Evolutionary conservation across 2,797 vertebrate genomes (phyloP), one percentile per base, ranked within the genome.

Genomic region (Lagodon rhomboides): DNA sequence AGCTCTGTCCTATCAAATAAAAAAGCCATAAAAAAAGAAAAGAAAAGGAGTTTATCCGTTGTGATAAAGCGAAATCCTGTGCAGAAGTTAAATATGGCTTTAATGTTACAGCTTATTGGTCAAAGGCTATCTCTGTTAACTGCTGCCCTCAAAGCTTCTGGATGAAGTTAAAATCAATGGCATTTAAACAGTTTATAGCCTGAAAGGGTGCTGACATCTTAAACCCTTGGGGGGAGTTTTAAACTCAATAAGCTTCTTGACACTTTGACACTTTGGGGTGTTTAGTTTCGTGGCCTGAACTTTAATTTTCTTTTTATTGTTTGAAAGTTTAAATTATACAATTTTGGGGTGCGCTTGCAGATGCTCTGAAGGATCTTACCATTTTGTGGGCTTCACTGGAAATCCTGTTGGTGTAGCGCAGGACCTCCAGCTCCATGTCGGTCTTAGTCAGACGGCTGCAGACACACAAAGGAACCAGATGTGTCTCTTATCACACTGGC

Each of bases 361-460:
- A 27, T 47, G 27, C 15, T 16, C 15, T 49, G 13, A 27, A 56
- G 70, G 55, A 75, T 72, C 92, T 96, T 91, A 98, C 98, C 97
- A 97, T 96, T 94, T 96, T 97, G 92, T 99, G 98, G 77, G 98
- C 98, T 82, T 99, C 97, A 2, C 98, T 99, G 93, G 98, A 99
- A 88, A 99, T 93, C 86, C 94, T 95, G 92, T 99, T 99, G 85
- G 98, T 98, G 91, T 99, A 99, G 65, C 98, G 97, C 82, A 99
- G 88, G 73, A 99, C 96, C 93, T 99, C 98, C 91, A 99, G 90
- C 91, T 99, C 98, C 98, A 99, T 98, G 86, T 99, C 97, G 0
- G 97, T 98, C 94, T 99, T 99, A 80, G 94, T 82, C 71, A 99
- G 95, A 53, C 97, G 97, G 90, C 98, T 99, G 87, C 12, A 80